Percentiles rank a stretch among this genome's conserved stretches.
Evolutionary conservation across 2,113 vertebrate species (phyloP).

Genomic region (Mesembrinibis cayennensis): DNA sequence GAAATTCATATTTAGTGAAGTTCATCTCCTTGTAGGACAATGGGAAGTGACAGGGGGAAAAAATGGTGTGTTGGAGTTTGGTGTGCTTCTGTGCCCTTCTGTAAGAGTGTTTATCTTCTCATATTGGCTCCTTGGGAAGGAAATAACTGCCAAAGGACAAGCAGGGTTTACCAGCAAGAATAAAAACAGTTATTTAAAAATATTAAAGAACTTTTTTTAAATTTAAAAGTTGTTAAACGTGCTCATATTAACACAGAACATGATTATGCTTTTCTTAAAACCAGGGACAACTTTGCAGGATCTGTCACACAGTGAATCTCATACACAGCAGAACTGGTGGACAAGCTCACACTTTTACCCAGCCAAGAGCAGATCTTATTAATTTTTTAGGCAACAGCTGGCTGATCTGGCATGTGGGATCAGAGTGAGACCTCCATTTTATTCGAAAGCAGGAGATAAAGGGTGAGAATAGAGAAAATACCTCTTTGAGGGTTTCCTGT

Average conservation of each 20-base stretch:
- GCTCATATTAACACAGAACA: neutral
- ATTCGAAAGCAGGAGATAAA: neutral
- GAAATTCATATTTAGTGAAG: neutral
- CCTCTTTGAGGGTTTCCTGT: neutral
- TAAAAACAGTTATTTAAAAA: neutral
- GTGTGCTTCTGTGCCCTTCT: neutral
- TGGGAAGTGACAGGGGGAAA: neutral
- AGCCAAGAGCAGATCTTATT: neutral
- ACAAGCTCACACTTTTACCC: neutral
- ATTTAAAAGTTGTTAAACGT: neutral
- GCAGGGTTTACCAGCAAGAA: neutral
- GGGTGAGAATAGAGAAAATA: neutral
- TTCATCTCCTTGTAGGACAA: neutral
- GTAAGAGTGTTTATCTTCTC: neutral
- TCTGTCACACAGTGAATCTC: neutral
- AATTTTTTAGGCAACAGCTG: neutral
- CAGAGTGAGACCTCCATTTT: neutral
- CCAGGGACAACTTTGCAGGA: neutral
- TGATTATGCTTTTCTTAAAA: neutral
- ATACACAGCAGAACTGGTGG: neutral
- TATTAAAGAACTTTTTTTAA: neutral
- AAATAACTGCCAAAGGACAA: neutral
- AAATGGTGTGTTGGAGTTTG: neutral
- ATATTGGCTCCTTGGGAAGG: neutral
- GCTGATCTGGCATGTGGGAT: neutral